These are phyloP conservation scores for Oenanthe melanoleuca DNA, from an alignment of 2,113 vertebrate species.

Conservation along the genomic window DNA sequence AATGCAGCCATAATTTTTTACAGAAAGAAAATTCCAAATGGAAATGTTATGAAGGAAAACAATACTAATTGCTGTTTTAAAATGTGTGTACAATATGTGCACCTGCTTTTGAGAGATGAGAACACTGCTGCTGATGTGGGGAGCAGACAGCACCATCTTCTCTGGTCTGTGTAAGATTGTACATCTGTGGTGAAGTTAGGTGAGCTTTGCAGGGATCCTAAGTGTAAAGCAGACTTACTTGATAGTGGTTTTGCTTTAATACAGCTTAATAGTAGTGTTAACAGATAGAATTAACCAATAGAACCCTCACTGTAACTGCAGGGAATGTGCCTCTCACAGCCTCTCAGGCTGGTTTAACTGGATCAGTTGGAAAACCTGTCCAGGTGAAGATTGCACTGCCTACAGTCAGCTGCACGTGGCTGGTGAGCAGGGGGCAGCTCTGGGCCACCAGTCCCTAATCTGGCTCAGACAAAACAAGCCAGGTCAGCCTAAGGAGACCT, in stretches of 20 bases:
- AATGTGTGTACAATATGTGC: not conserved
- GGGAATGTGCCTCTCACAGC: not conserved
- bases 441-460: not conserved
- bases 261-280: not conserved
- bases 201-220: not conserved
- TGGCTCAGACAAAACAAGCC: not conserved
- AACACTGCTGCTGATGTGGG: not conserved
- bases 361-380: not conserved
- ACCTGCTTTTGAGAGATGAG: not conserved
- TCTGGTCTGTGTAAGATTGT: not conserved
- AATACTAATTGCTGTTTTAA: not conserved
- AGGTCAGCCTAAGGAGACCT: not conserved
- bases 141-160: not conserved
- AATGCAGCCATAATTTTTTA: not conserved
- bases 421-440: not conserved
- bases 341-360: not conserved
- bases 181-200: not conserved
- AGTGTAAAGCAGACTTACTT: not conserved
- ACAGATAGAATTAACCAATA: not conserved
- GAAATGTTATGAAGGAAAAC: not conserved
- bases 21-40: not conserved
- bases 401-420: fast-evolving
- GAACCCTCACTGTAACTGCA: not conserved
- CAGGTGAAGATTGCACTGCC: not conserved
- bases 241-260: not conserved